A percentile compares a stretch with the other conserved stretches of the same genome.
These are phyloP conservation scores for Chelidonichthys spinosus DNA, from an alignment of 2,797 vertebrate genomes.

Conservation along the genomic window DNA sequence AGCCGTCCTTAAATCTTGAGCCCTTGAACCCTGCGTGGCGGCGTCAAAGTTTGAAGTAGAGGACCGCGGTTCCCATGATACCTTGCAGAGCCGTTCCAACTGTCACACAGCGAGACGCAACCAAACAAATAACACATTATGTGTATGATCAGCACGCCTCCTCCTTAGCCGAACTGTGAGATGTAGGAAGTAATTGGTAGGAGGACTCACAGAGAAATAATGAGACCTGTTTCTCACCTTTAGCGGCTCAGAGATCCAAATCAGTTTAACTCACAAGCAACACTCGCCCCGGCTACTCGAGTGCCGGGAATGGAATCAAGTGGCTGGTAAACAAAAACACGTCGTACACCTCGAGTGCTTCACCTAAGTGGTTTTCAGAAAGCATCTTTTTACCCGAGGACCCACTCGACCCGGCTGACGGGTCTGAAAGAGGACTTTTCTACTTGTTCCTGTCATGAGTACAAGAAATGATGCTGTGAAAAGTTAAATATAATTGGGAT, in stretches of 20 bases:
- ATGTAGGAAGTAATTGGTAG: neutral
- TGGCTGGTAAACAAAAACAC: constrained; percentile 19
- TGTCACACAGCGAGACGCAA: constrained; percentile 22
- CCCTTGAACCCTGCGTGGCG: constrained; percentile 57
- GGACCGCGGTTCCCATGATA: constrained; percentile 33
- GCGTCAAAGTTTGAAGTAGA: constrained; percentile 56
- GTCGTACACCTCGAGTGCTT: constrained; percentile 20
- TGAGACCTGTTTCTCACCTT: neutral
- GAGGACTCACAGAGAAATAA: constrained; percentile 9
- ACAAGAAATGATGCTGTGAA: neutral
- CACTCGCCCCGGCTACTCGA: constrained; percentile 16
- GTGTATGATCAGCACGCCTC: neutral
- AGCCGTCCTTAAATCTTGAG: constrained; percentile 42
- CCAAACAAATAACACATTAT: constrained; percentile 17
- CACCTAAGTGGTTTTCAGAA: constrained; percentile 14
- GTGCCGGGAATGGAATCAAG: constrained; percentile 21
- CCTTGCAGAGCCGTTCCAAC: constrained; percentile 20
- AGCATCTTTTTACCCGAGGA: constrained; percentile 75
- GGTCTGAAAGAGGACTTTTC: constrained; percentile 74
- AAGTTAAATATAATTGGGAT: neutral
- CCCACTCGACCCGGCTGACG: constrained; percentile 82
- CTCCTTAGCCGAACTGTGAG: neutral
- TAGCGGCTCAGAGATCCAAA: constrained; percentile 7
- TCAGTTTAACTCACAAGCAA: constrained; percentile 26
- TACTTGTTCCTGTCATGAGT: constrained; percentile 71